Evolutionary conservation across 1,140 invertebrate species (phyloP), one percentile per base, ranked within the genome.

Genomic region (Teleopsis dalmanni): DNA sequence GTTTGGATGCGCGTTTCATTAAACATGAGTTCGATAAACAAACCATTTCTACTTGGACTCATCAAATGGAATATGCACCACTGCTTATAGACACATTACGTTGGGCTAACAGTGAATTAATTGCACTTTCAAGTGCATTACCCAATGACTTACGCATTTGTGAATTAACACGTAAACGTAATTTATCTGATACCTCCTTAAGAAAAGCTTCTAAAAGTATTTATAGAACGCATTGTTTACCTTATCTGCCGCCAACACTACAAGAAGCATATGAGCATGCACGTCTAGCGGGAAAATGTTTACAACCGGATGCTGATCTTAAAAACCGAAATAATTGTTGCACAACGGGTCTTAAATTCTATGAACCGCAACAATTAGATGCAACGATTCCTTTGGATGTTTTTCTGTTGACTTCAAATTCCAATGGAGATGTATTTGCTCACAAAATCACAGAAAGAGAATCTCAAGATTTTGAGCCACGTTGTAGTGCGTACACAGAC

Each of bases 171-270:
- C 43, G 43, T 16, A 13, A 34, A n/a, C 33, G 33, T 26, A 23
- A 13, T 8, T 22, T 5, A 8, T 33, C n/a, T 38, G 26, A n/a
- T 19, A 7, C 10, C 3, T 23, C 3, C 11, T 3, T 22, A 1
- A 9, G 11, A 38, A 16, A 31, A 27, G 35, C 44, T 5, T 26
- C 25, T 1, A 46, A 46, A 40, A 29, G 41, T 29, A 10, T 42
- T 6, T 53, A 50, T 11, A 42, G 34, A 21, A 47, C 52, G 1
- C 16, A 26, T n/a, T 43, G 37, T 16, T 23, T 53, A 11, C 47
- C 52, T n/a, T 53, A 50, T 36, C 47, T 42, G 37, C 52, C 47
- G 16, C 25, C 52, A 8, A 50, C 43, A 11, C 18, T 53, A 9
- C 6, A 37, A 8, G 44, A 50, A 11, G 43, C 44, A 14, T 53